phyloP scores from a whole-genome alignment of 2,797 vertebrate species.

The Syngnathus acus region DNA sequence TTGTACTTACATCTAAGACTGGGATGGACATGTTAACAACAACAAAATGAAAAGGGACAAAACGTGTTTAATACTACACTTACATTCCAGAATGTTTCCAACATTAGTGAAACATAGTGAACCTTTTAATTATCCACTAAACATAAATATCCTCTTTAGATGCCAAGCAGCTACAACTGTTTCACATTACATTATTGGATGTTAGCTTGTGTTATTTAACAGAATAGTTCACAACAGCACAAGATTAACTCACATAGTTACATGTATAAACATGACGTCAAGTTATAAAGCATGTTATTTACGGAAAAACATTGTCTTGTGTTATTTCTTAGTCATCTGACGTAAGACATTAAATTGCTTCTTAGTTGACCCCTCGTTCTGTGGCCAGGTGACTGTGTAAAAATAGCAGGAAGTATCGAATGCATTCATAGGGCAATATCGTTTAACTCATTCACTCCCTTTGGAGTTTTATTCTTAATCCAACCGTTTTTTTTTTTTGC shows the following conservation, averaged over 20 bases:
- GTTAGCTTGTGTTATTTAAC: background rate
- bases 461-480: no score
- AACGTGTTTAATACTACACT: background rate
- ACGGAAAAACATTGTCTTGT: background rate
- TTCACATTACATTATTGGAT: slow-evolving; percentile 1
- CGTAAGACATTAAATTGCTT: background rate
- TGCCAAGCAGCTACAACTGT: background rate
- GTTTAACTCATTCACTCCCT: no score
- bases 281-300: background rate
- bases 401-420: no score
- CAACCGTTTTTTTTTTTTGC: no score
- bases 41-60: background rate
- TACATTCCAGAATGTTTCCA: slow-evolving; percentile 5
- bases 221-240: background rate
- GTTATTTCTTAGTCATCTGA: background rate
- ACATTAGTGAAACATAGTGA: background rate
- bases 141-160: slow-evolving; percentile 1
- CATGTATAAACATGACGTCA: no score
- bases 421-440: no score
- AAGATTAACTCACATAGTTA: background rate
- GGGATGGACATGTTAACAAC: background rate
- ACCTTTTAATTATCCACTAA: slow-evolving; percentile 1
- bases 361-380: background rate
- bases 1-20: background rate
- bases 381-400: no score